These are phyloP conservation scores for Eucera pruinosa DNA, from an alignment of 2,888 invertebrate species.

Conservation along the genomic window DNA sequence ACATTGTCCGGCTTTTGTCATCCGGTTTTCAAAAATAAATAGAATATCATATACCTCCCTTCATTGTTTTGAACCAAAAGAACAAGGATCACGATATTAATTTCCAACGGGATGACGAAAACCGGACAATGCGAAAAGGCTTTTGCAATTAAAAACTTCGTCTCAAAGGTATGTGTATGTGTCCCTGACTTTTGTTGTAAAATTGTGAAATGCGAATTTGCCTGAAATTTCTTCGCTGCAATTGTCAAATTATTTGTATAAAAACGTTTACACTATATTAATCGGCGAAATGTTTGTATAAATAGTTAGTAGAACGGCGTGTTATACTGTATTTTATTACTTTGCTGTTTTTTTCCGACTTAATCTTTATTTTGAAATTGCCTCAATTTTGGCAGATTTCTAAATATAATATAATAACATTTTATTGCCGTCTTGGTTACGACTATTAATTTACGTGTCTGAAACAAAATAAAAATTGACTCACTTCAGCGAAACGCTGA, in stretches of 20 bases:
- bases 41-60: no score
- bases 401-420: background rate
- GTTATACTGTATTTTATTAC: no score
- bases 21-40: no score
- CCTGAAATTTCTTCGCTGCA: background rate
- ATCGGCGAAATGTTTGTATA: background rate
- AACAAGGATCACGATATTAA: no score
- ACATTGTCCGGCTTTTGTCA: no score
- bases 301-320: background rate
- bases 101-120: no score
- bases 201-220: slow-evolving; percentile 10
- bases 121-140: no score
- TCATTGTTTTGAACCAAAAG: no score
- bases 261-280: background rate
- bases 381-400: background rate
- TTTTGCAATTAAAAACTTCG: no score
- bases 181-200: slow-evolving; percentile 29
- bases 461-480: no score
- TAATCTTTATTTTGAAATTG: background rate
- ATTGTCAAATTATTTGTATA: background rate
- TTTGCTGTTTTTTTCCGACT: no score
- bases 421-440: background rate
- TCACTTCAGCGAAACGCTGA: no score
- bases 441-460: background rate
- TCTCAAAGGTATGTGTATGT: slow-evolving; percentile 28